These are phyloP conservation scores for Ophiodon elongatus DNA, from an alignment of 2,113 vertebrate species.

Conservation along the genomic window DNA sequence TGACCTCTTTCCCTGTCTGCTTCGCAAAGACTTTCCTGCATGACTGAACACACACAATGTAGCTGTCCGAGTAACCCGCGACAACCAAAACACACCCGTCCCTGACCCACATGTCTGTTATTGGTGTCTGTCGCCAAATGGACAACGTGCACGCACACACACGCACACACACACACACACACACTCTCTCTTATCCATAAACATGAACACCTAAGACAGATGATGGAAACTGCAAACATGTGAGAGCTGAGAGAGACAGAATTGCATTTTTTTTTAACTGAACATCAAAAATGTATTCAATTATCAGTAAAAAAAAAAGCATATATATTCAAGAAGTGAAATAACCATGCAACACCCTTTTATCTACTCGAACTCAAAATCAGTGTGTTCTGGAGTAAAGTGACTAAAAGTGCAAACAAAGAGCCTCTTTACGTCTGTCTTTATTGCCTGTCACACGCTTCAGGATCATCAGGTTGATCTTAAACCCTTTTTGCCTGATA, in stretches of 20 bases:
- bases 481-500: slow-evolving; percentile 29
- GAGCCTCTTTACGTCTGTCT: background rate
- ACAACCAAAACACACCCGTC: slow-evolving; percentile 44
- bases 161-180: slow-evolving; percentile 12
- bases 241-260: background rate
- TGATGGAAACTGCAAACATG: background rate
- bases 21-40: slow-evolving; percentile 53
- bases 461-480: slow-evolving; percentile 32
- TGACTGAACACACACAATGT: slow-evolving; percentile 70
- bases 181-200: background rate
- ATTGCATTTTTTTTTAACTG: background rate
- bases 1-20: slow-evolving; percentile 57
- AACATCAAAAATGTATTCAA: background rate
- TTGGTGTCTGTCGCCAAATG: slow-evolving; percentile 46
- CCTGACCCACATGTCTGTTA: slow-evolving; percentile 64
- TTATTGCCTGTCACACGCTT: background rate
- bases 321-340: background rate
- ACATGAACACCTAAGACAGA: background rate
- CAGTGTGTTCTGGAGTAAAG: background rate
- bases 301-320: background rate
- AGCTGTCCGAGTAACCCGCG: slow-evolving; percentile 15
- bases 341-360: background rate
- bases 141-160: slow-evolving; percentile 11
- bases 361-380: background rate
- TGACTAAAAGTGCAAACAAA: slow-evolving; percentile 20